phyloP scores from a whole-genome alignment of 2,113 vertebrate species.

The Rhizomys pruinosus region DNA sequence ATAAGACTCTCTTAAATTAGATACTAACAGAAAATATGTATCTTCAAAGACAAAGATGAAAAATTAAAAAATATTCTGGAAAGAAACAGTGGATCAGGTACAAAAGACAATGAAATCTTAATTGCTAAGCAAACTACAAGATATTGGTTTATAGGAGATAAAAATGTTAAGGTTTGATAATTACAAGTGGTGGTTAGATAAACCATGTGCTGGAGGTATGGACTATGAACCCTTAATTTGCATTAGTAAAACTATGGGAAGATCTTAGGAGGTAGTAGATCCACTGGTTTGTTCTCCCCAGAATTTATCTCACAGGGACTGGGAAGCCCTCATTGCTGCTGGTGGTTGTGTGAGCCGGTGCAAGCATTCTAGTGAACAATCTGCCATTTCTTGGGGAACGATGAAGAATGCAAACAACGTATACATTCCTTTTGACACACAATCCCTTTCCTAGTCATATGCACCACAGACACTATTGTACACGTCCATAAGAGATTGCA shows the following conservation, averaged over 20 bases:
- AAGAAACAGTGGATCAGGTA: not conserved
- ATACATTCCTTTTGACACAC: not conserved
- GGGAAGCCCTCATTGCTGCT: not conserved
- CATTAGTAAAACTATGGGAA: not conserved
- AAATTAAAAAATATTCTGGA: not conserved
- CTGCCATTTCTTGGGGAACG: not conserved
- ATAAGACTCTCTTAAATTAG: not conserved
- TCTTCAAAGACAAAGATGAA: conserved; percentile 3
- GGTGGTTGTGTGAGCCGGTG: not conserved
- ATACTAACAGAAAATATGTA: not conserved
- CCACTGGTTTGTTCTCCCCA: not conserved
- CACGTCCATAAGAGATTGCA: not conserved
- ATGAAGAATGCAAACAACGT: not conserved
- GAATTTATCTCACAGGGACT: not conserved
- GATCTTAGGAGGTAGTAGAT: not conserved
- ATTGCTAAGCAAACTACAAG: not conserved
- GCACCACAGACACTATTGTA: not conserved
- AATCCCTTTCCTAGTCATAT: not conserved
- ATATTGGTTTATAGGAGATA: not conserved
- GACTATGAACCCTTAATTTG: not conserved
- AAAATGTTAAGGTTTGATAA: not conserved
- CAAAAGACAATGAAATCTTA: conserved; percentile 9
- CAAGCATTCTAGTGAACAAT: not conserved
- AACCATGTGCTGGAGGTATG: not conserved
- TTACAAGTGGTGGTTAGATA: not conserved